Base-by-base conservation (phyloP, 92 coral and sea anemone species). In the Muricea muricata region DNA sequence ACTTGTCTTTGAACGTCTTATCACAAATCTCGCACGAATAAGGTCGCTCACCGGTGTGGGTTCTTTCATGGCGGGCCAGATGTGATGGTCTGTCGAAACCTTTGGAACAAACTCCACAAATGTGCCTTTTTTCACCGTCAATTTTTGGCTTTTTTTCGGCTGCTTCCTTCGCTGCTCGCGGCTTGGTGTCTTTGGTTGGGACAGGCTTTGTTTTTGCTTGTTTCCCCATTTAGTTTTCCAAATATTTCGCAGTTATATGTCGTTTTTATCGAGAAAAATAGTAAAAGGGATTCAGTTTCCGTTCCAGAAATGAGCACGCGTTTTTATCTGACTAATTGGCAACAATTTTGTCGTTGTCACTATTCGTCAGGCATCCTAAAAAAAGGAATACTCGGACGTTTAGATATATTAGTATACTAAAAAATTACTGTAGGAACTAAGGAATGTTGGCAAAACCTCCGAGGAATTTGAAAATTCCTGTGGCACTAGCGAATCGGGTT, bases 1-100 rank as follows among this genome's bases (percentile, higher is more conserved):
- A 80, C 12, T 86, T 72, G 5, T 88, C 87, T 54, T 80, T 85
- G 77, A 90, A 90, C 0, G 78, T 21, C 37, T 90, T 90, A 24
- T 39, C 34, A 34, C 93, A 90, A 24, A 76, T 21, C 14, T 80
- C 81, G 42, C 93, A 90, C 33, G 81, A 71, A 73, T 65, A 90
- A 11, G 90, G 90, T 4, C 87, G 73, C 17, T 88, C 57, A 10
- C 84, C 93, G 14, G 60, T 40, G 50, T 90, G 90, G 0, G 74
- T 78, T 18, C 68, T 48, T 21, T 56, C 34, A 20, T 78, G 83
- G 15, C 83, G 69, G 7, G 24, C 20, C 46, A 78, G 58, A 39
- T 78, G 63, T 21, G 70, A 56, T 7, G 83, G 83, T 56, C 83
- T 61, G 37, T 78, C 83, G 70, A 78, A 78, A 1, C 32, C 71